Evolutionary conservation across 1,140 invertebrate genomes (phyloP).

Genomic region (Ooceraea biroi): DNA sequence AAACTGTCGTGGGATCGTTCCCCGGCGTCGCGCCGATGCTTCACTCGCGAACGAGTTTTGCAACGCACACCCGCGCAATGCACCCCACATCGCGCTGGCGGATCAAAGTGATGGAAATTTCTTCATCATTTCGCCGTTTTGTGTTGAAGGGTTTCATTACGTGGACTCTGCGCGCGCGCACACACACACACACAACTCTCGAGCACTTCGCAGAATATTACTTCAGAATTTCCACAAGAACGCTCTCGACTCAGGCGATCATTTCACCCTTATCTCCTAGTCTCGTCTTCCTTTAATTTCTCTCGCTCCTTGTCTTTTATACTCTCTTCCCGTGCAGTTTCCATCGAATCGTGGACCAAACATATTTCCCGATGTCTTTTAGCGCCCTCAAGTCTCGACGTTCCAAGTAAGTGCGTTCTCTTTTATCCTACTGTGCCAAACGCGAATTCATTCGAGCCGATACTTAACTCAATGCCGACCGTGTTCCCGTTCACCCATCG

Average conservation of each 20-base stretch:
- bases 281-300: not conserved
- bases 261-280: slow-evolving; percentile 41
- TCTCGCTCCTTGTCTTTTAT: not conserved
- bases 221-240: slow-evolving; percentile 83
- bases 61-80: slow-evolving; percentile 8
- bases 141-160: slow-evolving; percentile 77
- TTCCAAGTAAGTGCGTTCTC: slow-evolving; percentile 69
- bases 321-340: not conserved
- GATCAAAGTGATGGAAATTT: slow-evolving; percentile 74
- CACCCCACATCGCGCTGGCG: slow-evolving; percentile 60
- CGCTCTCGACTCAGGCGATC: slow-evolving; percentile 76
- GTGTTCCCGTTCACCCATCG: slow-evolving; percentile 60
- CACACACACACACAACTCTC: not conserved
- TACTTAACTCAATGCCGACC: slow-evolving; percentile 80
- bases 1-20: slow-evolving; percentile 74
- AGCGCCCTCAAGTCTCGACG: slow-evolving; percentile 76
- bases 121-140: slow-evolving; percentile 71
- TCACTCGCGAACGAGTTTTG: slow-evolving; percentile 64
- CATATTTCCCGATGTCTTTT: slow-evolving; percentile 79
- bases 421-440: slow-evolving; percentile 70
- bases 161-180: slow-evolving; percentile 49
- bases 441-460: slow-evolving; percentile 76
- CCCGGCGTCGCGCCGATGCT: slow-evolving; percentile 64
- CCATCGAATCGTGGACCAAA: slow-evolving; percentile 69
- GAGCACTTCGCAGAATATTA: slow-evolving; percentile 78